Conservation (phyloP, 2,888 invertebrate genomes). For the Antheraea assamensis region DNA sequence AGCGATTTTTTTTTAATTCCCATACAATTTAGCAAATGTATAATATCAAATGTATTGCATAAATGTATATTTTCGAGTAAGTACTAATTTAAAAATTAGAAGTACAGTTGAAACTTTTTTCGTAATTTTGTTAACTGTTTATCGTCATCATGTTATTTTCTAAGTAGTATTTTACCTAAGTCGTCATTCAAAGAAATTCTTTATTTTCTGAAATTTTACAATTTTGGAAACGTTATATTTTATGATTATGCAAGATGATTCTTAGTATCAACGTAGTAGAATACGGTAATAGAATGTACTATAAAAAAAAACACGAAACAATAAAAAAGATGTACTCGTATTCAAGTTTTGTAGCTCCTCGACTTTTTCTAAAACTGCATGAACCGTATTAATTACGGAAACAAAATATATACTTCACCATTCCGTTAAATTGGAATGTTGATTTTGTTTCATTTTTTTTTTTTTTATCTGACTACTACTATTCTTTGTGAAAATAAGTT, state of each 20-base stretch:
- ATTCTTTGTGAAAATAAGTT: too few relatives aligned
- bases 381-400: slow-evolving; percentile 6
- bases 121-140: slow-evolving; percentile 3
- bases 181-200: slow-evolving; percentile 9
- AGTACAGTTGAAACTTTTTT: slow-evolving; percentile 4
- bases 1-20: not conserved
- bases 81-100: not conserved
- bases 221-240: slow-evolving; percentile 10
- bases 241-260: slow-evolving; percentile 12
- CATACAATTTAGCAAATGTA: not conserved
- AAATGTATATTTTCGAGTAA: not conserved
- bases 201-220: slow-evolving; percentile 9
- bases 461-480: not conserved
- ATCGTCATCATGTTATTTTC: not conserved
- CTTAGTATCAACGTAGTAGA: not conserved
- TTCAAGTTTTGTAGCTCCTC: slow-evolving; percentile 2
- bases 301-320: not conserved
- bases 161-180: too few relatives aligned
- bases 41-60: not conserved
- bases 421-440: not conserved
- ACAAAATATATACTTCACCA: not conserved
- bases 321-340: slow-evolving; percentile 1
- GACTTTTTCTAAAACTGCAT: not conserved
- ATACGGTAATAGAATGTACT: slow-evolving; percentile 11
- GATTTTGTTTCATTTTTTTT: not conserved